A percentile compares a stretch with the other conserved stretches of the same genome.
These are phyloP conservation scores for Polia nebulosa DNA, from an alignment of 2,888 invertebrate species.

Conservation along the genomic window DNA sequence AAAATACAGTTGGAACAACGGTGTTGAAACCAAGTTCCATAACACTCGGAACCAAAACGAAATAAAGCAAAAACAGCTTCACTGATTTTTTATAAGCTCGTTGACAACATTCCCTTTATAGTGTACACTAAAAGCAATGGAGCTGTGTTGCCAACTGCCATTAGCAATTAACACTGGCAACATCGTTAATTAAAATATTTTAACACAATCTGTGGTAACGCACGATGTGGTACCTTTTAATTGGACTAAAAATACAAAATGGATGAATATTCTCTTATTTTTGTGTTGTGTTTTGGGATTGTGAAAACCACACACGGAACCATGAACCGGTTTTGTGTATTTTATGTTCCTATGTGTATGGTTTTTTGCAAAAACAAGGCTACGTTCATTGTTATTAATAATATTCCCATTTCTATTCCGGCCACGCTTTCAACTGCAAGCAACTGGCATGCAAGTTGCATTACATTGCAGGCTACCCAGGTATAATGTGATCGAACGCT, in stretches of 20 bases:
- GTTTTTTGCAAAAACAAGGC: background rate
- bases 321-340: background rate
- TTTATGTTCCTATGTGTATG: background rate
- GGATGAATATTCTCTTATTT: conserved; percentile 13
- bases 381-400: no score
- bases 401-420: no score
- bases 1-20: background rate
- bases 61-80: conserved; percentile 19
- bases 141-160: conserved; percentile 30
- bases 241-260: conserved; percentile 29
- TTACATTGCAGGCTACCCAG: no score
- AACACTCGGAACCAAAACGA: conserved; percentile 13
- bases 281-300: conserved; percentile 4
- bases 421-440: no score
- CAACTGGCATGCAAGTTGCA: no score
- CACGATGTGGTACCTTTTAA: conserved; percentile 36
- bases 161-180: conserved; percentile 51
- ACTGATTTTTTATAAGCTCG: background rate
- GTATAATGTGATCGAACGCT: no score
- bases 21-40: background rate
- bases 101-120: conserved; percentile 12
- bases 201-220: conserved; percentile 48
- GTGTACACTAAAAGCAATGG: conserved; percentile 22
- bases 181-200: conserved; percentile 60
- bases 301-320: background rate